Base-by-base conservation (phyloP, 2,797 vertebrate species). In the Coregonus suidteri region DNA sequence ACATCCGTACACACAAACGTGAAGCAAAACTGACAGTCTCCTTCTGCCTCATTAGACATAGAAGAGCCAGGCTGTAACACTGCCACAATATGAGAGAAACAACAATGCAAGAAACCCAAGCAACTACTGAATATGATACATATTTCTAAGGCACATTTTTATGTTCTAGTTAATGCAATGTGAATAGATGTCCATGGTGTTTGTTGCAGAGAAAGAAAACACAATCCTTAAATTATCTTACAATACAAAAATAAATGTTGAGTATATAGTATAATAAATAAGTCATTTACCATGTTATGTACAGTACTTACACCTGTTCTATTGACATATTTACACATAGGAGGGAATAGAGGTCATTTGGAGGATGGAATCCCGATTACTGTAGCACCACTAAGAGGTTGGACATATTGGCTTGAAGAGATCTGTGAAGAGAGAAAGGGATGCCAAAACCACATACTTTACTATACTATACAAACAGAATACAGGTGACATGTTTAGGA, bases 231-330 rank as follows among this genome's bases (percentile, higher is more conserved):
- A 91, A 88, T 90, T 87, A 92, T 71, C 84, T 84, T 71, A 86
- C 76, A 89, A 81, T 90, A 89, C 72, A 93, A 92, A 93, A 93
- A 93, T 90, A 93, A 87, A 91, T 84, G 86, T 64, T 65, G 80
- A 88, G 81, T 89, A 91, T 34, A 92, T 93, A 87, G 81, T 88
- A 91, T 41, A 92, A 94, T 94, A 94, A 94, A 94, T 94, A 93
- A 90, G 54, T 83, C 34, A 81, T 84, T 85, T 73, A 77, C 79
- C 82, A 79, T 86, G 75, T 53, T 92, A 88, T 94, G 83, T 93
- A 94, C 93, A 94, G 66, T 89, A 92, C 83, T 91, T 90, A 94
- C 91, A 94, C 56, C 59, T 71, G 56, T 82, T 75, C 86, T 4
- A 91, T 93, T 91, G 93, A 93, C 90, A 93, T 69, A 90, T 87